Base-by-base conservation (phyloP, 2,797 vertebrate species). In the Loriculus beryllinus region DNA sequence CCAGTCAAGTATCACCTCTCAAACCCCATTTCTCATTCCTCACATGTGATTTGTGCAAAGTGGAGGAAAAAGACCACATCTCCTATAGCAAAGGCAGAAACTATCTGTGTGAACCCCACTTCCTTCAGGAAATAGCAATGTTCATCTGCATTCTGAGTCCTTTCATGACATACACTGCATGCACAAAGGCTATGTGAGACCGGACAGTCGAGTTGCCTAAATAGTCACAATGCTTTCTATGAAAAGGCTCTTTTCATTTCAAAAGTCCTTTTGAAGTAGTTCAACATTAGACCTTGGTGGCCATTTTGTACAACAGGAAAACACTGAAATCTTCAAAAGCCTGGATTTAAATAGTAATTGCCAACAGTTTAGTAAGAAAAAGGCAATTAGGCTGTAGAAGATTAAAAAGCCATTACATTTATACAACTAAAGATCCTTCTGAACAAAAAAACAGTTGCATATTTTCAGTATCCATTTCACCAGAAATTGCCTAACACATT, bases 281-380 rank as follows among this genome's bases (percentile, higher is more conserved):
- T 72, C 33, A 80, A 39, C 39, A 71, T 67, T 37, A 86, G n/a
- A 67, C 28, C 9, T 54, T 8, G 21, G 17, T 51, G 48, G 52
- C 23, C 31, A 77, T 51, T 72, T 72, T 52, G n/a, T n/a, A 84
- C 14, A 74, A 74, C 17, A 22, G 21, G n/a, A 81, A 47, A 79
- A 77, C 29, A 17, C 17, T 64, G 2, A 75, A 70, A 23, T 45
- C 74, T 63, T 74, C 37, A 60, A 89, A 86, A 74, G 7, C 12
- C 29, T 48, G 10, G 9, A 57, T 77, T 76, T 68, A 80, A 75
- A 90, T n/a, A 85, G 28, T 23, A 81, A 82, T 12, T 65, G 56
- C 33, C n/a, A 71, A 68, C 15, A 62, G 35, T 56, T 90, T 29
- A 80, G 54, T 72, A 86, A 59, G 67, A 71, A 85, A 84, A 82